Percentiles rank a stretch among this genome's conserved stretches.
These are phyloP conservation scores for Halictus ligatus DNA, from an alignment of 2,888 invertebrate genomes.

Conservation along the genomic window DNA sequence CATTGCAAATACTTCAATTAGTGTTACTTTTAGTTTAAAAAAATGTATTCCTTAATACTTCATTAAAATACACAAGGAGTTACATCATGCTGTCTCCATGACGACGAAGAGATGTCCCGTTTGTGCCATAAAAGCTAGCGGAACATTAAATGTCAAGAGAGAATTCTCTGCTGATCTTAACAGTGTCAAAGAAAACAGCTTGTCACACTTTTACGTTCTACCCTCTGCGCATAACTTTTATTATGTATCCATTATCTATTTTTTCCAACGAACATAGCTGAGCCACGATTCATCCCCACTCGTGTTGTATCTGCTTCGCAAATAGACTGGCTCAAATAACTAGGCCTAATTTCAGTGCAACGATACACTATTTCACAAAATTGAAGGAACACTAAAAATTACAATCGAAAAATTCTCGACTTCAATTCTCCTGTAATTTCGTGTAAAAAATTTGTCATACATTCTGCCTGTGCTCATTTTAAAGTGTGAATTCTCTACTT, in stretches of 20 bases:
- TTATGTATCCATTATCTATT: not conserved
- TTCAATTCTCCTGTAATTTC: not conserved
- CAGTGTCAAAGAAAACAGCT: not conserved
- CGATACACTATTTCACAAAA: not conserved
- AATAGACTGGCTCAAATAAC: not conserved
- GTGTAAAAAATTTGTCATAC: not conserved
- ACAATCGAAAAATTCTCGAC: not conserved
- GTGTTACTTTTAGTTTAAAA: not conserved
- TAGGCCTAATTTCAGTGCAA: not conserved
- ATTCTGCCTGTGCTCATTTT: not conserved
- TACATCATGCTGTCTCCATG: not conserved
- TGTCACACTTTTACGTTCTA: not conserved
- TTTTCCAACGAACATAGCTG: too few relatives aligned
- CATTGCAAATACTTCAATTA: too few relatives aligned
- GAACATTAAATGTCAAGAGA: not conserved
- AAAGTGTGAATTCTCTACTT: not conserved
- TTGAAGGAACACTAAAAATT: not conserved
- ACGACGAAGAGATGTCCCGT: not conserved
- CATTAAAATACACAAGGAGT: not conserved
- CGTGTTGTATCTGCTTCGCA: too few relatives aligned
- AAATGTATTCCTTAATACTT: not conserved
- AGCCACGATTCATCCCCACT: too few relatives aligned
- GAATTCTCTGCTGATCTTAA: conserved; percentile 10
- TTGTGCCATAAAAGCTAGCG: not conserved
- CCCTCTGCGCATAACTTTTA: not conserved